Base-by-base conservation (phyloP, 35 echinoderm and acorn worm species). In the Patiria miniata region DNA sequence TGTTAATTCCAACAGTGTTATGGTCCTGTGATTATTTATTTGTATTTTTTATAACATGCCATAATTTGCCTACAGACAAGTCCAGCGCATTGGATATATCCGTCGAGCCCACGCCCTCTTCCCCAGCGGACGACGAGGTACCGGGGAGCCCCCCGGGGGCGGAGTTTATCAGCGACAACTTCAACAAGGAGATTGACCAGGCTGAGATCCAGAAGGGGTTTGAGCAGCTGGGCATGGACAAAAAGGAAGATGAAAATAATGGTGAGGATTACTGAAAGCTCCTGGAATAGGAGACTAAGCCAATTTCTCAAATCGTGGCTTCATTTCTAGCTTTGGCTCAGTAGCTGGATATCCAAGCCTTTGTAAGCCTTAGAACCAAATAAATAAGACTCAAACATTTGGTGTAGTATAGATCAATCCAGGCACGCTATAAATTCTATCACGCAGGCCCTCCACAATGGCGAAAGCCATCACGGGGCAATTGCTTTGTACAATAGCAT, bases 111-210 rank as follows among this genome's bases (percentile, higher is more conserved):
- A 28, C 40, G 22, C 21, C 65, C 26, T 7, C 65, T 14, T 73
- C 65, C 21, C 65, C 29, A 87, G 23, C 80, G 44, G 85, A 76
- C 16, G 87, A 94, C 34, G 28, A 86, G 8, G 86, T 90, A 23
- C 93, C 83, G 29, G 89, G 92, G 19, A 95, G 93, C 51, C 91
- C 91, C 12, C 88, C 89, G 1, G 91, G 68, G 15, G 87, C 85
- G 32, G 96, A 95, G 61, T 99, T 99, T 39, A 89, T 94, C 79
- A 99, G 96, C 61, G 96, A 99, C 78, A 92, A 90, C 52, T 99
- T 95, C 54, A 88, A 87, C 44, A 94, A 92, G 33, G 92, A 87
- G 42, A 65, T 99, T 2, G 93, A 99, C 59, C 86, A 99, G 69
- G 96, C 82, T 10, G 96, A 99, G 6, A 68, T 99, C 36, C 81